Base-by-base conservation (phyloP, 2,888 invertebrate genomes). In the Agriopis marginaria region DNA sequence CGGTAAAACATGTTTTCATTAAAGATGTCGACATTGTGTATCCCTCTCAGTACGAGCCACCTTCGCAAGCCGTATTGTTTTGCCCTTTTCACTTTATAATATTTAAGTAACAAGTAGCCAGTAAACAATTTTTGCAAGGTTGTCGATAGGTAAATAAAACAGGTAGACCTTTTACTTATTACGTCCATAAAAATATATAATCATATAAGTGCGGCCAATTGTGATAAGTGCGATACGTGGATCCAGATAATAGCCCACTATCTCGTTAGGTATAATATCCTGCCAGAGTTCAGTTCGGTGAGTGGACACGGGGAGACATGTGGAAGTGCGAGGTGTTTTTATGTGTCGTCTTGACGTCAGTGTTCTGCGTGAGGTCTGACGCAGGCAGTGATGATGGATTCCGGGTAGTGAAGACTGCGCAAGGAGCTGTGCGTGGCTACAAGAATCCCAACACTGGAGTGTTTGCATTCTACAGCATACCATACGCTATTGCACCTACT, bases 401-500 rank as follows among this genome's bases (percentile, higher is more conserved):
- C 4, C 72, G 66, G 4, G 4, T 75, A 3, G 85, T 88, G 23
- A 51, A 77, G 4, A 82, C 78, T 8, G 39, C 66, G 0, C 87
- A 88, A 69, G 89, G 89, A 0, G 77, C 75, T 0, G 83, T 89
- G 42, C 77, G 79, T 0, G 89, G 90, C 0, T 81, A 79, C 60
- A 77, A 76, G 40, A 79, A 82, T 7, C 74, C 78, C 0, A 71
- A 70, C 7, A 69, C 74, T 7, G 79, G 79, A 10, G 70, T 86
- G 3, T 89, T 76, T 61, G 68, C 72, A 0, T 90, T 88, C 66
- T 81, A 84, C 54, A 80, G 83, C 49, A 87, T 90, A 9, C 89
- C 89, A 0, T 90, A 89, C 53, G 90, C 90, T 0, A 87, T 84
- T n/a, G 84, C 82, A 1, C 90, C 89, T 0, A 84, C 79, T 6